These are phyloP conservation scores for Macrochelys suwanniensis DNA, from an alignment of 2,797 vertebrate species.

Conservation along the genomic window DNA sequence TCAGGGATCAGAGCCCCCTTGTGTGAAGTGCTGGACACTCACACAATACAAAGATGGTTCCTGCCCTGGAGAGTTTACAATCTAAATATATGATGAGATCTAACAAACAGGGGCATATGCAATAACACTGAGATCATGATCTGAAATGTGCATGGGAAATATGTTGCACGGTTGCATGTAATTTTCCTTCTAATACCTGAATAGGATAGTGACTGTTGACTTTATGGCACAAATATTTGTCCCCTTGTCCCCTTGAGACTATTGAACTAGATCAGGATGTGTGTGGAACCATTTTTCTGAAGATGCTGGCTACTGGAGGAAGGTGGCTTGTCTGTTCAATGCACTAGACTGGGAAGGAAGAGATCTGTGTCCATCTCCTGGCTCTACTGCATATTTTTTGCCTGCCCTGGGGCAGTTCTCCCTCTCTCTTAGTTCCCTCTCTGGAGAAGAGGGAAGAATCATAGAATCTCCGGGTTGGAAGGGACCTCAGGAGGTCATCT, in stretches of 20 bases:
- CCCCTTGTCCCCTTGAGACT: accelerated
- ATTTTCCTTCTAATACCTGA: not conserved
- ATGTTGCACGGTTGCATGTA: not conserved
- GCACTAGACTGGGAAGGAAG: not conserved
- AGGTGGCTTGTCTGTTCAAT: not conserved
- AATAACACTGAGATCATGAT: not conserved
- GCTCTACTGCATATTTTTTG: not conserved
- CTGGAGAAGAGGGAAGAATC: accelerated
- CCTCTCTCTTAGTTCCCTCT: not conserved
- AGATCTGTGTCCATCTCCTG: accelerated
- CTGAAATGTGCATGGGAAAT: not conserved
- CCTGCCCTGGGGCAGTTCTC: not conserved
- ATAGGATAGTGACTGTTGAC: not conserved
- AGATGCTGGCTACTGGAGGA: not conserved
- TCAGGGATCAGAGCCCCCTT: not conserved
- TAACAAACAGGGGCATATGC: not conserved
- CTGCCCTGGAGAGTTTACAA: not conserved
- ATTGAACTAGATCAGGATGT: not conserved
- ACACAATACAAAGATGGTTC: not conserved
- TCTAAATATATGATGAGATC: not conserved
- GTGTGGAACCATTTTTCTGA: not conserved
- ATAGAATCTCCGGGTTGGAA: no score
- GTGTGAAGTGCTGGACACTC: not conserved
- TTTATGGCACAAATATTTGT: not conserved
- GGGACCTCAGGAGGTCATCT: no score